Percentiles rank a stretch among this genome's conserved stretches.
Conservation (phyloP, 92 coral and sea anemone genomes). For the Palythoa grandis region DNA sequence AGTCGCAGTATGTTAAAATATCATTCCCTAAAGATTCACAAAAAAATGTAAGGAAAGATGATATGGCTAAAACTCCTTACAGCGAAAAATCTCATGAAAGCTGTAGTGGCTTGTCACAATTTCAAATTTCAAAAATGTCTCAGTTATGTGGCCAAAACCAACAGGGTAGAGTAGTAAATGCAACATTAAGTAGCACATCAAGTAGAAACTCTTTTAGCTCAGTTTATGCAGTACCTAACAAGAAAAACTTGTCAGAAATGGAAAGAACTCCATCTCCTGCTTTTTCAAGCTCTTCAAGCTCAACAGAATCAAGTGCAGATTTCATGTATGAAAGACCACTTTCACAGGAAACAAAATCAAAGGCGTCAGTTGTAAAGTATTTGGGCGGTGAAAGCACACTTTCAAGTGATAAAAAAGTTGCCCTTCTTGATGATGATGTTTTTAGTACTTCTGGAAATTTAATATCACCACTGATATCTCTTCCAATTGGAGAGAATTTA, state of each 20-base stretch:
- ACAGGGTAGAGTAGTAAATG: not conserved
- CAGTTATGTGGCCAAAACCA: not conserved
- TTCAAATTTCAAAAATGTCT: constrained; percentile 27
- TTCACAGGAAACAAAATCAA: not conserved
- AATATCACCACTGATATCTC: constrained; percentile 50
- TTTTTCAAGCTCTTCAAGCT: constrained; percentile 7
- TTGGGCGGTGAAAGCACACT: constrained; percentile 11
- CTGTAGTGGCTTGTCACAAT: constrained; percentile 19
- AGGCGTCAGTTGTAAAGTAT: constrained; percentile 16
- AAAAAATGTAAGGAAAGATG: not conserved
- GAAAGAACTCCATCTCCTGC: not conserved
- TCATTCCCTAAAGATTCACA: not conserved
- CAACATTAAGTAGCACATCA: not conserved
- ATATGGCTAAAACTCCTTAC: not conserved
- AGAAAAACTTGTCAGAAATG: not conserved
- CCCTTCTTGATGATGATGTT: constrained; percentile 19
- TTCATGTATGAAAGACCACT: not conserved
- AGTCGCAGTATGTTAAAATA: not conserved
- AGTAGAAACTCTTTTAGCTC: not conserved
- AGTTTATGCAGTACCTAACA: constrained; percentile 12
- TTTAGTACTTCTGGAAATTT: constrained; percentile 13
- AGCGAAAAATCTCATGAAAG: not conserved
- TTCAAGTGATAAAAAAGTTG: not conserved
- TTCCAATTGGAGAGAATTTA: constrained; percentile 17
- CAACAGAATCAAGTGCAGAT: constrained; percentile 21